Conservation (phyloP, 35 echinoderm and acorn worm genomes). For the Heliocidaris tuberculata region DNA sequence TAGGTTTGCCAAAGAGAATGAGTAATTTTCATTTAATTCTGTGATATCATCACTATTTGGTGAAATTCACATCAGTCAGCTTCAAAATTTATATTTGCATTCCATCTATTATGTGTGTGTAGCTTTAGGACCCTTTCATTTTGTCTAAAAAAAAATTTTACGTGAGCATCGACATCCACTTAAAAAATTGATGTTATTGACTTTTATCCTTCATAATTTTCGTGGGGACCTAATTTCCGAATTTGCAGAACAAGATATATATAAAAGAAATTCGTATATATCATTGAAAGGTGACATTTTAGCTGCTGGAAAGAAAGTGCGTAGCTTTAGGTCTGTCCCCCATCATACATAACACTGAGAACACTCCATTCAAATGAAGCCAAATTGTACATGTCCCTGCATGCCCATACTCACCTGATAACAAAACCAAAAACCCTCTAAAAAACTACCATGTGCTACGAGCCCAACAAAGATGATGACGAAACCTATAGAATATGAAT, state of each 20-base stretch:
- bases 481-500: slow-evolving; percentile 90
- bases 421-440: slow-evolving; percentile 73
- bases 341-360: neutral
- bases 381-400: neutral
- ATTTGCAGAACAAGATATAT: neutral
- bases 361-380: neutral
- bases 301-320: too few species aligned
- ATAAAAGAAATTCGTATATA: too few species aligned
- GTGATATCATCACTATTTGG: too few species aligned
- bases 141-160: neutral
- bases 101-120: too few species aligned
- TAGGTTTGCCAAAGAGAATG: too few species aligned
- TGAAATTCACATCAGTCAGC: neutral
- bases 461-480: slow-evolving; percentile 75
- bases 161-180: neutral
- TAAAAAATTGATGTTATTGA: neutral
- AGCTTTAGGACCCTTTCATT: neutral
- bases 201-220: neutral
- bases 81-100: too few species aligned
- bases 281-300: too few species aligned
- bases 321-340: too few species aligned
- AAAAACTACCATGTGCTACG: slow-evolving; percentile 63
- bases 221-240: neutral
- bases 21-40: too few species aligned
- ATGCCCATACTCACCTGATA: slow-evolving; percentile 59